These are phyloP conservation scores for Polyommatus iphigenia DNA, from an alignment of 2,888 invertebrate genomes.

Conservation along the genomic window DNA sequence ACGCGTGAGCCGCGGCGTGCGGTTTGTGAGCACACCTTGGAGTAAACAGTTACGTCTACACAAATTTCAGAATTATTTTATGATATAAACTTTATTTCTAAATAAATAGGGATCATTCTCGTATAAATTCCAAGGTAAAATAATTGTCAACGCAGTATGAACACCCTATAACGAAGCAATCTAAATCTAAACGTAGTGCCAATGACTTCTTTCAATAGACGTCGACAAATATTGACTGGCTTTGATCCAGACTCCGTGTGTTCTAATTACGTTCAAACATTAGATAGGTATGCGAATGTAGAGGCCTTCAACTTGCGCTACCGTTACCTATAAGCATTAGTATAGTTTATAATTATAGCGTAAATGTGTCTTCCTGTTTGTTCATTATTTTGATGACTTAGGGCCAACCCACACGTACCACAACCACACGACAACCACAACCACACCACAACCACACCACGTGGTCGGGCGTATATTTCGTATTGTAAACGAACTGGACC, in stretches of 20 bases:
- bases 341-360: no score
- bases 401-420: no score
- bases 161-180: slow-evolving; percentile 28
- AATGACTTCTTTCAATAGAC: slow-evolving; percentile 71
- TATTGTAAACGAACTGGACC: no score
- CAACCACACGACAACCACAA: no score
- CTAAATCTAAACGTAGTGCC: slow-evolving; percentile 36
- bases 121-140: background rate
- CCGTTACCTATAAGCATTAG: background rate
- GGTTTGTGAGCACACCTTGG: slow-evolving; percentile 17
- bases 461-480: no score
- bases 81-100: background rate
- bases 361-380: no score
- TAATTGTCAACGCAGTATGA: background rate
- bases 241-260: slow-evolving; percentile 70
- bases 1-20: slow-evolving; percentile 1
- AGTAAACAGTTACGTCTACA: slow-evolving; percentile 23
- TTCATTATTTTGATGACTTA: no score
- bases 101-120: background rate
- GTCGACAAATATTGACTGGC: slow-evolving; percentile 69
- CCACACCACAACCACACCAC: no score
- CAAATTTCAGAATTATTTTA: no score
- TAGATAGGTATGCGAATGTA: background rate
- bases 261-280: slow-evolving; percentile 78
- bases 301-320: background rate